Base-by-base conservation (phyloP, 2,113 vertebrate species). In the Regulus satrapa region DNA sequence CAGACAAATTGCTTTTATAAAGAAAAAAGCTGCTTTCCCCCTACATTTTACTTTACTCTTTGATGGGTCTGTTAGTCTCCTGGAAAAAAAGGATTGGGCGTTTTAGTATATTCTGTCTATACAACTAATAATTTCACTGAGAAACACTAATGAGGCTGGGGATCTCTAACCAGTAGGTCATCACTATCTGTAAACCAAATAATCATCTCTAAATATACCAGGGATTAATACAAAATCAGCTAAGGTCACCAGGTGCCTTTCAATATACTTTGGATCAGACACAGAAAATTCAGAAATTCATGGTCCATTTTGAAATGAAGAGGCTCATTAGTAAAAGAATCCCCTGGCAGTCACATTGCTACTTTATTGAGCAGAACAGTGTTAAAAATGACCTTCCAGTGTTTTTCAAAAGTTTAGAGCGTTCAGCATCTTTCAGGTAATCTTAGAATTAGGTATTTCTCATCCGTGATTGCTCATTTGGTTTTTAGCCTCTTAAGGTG, bases 241-340 rank as follows among this genome's bases (percentile, higher is more conserved):
- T 77, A 46, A 89, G n/a, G 41, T 58, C 51, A 78, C 24, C 16
- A 82, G n/a, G 46, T 73, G 63, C 29, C 19, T 80, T 92, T 96
- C 59, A 59, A 69, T 90, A 58, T 76, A 71, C 40, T 77, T 87
- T 89, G 74, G 51, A 92, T 69, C 51, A 76, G 46, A 73, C 32
- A 78, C 16, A 66, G 71, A 79, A 88, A 85, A 92, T 91, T 69
- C 61, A 92, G 69, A 90, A 91, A 92, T 92, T 89, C 74, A 80
- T 80, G 51, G 75, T 83, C 62, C 67, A 41, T 88, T 94, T 93
- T 89, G 67, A 92, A 83, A 85, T 36, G 43, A 32, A 82, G 59
- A 79, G 15, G 9, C 26, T 89, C 56, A 87, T 89, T 85, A 85
- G 58, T 62, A 89, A 74, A 81, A 88, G 25, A 68, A 56, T 73